Evolutionary conservation across 2,888 invertebrate species (phyloP), one percentile per base, ranked within the genome.

Genomic region (Bursaphelenchus okinawaensis): DNA sequence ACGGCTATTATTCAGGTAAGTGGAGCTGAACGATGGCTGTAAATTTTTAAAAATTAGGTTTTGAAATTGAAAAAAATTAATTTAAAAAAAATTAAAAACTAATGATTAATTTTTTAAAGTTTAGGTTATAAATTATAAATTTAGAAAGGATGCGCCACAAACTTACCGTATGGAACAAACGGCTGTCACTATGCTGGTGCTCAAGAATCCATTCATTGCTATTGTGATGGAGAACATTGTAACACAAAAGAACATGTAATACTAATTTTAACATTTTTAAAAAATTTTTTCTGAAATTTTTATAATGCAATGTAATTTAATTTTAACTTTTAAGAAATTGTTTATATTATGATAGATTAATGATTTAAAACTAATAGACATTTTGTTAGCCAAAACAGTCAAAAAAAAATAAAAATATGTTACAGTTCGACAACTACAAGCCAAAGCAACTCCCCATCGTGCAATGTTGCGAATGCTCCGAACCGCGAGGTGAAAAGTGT

Each of bases 131-230:
- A n/a, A n/a, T n/a, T n/a, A n/a, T n/a, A n/a, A n/a, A n/a, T n/a
- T n/a, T n/a, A 81, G 79, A 81, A 81, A 71, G 81, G 81, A 58
- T 81, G 81, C 68, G 73, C 75, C 55, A 68, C 74, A 28, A 74
- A 78, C 56, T 66, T 78, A 54, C 78, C 78, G 4, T 70, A 72
- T 22, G 79, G 79, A 23, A 64, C 71, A 52, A 62, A 62, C 28
- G 81, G 81, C 6, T 81, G 81, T 69, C 77, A 79, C 59, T 78
- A 79, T 65, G 78, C 80, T 26, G 78, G 78, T 66, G 77, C 77
- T 52, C 68, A 73, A 22, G 80, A 81, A 51, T 76, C 79, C 22
- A 70, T 79, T 22, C 78, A 81, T 62, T 81, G 81, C 64, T 81
- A 75, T 60, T 81, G 81, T 55, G 67, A 68, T 24, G 75, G 75